Base-by-base conservation (phyloP, 1,140 invertebrate species). In the Platorchestia sp. region DNA sequence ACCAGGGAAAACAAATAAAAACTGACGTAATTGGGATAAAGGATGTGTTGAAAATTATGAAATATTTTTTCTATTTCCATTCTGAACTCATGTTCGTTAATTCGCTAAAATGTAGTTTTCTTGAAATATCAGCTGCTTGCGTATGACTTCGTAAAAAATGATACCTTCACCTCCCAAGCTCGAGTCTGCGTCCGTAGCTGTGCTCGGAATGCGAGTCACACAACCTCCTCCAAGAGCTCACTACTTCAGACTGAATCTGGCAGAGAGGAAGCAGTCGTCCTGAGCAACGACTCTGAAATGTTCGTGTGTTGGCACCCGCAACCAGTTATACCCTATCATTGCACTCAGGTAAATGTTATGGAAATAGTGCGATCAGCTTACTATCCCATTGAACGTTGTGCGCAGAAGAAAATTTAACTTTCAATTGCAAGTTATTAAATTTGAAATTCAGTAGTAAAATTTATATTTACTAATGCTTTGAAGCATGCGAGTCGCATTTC, bases 261-360 rank as follows among this genome's bases (percentile, higher is more conserved):
- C 91, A 7, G 45, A 19, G 91, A 93, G 44, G 91, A 93, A 36
- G 91, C 91, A 1, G 96, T 96, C 40, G 96, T 96, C 42, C 45
- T 96, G 44, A 97, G 96, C 53, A 96, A 97, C 90, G 97, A 97
- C 96, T 96, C 97, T 19, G 96, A 96, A 22, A 97, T 97, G 40
- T 96, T 97, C 89, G 96, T 97, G 45, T 97, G 97, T 95, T 97
- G 97, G 97, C 97, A 97, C 96, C 97, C 97, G 42, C 97, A 97
- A 96, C 96, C 97, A 95, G 95, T 96, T 40, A 97, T 97, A 96
- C 97, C 97, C 42, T 97, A 97, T 96, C 97, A 97, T 96, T 97
- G 97, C 96, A 97, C 97, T 93, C 96, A 96, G 95, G 97, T 97
- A 95, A 95, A 45, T 86, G 22, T 75, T 41, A 93, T 86, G n/a